Base-by-base conservation (phyloP, 2,797 vertebrate species). In the Huso huso region DNA sequence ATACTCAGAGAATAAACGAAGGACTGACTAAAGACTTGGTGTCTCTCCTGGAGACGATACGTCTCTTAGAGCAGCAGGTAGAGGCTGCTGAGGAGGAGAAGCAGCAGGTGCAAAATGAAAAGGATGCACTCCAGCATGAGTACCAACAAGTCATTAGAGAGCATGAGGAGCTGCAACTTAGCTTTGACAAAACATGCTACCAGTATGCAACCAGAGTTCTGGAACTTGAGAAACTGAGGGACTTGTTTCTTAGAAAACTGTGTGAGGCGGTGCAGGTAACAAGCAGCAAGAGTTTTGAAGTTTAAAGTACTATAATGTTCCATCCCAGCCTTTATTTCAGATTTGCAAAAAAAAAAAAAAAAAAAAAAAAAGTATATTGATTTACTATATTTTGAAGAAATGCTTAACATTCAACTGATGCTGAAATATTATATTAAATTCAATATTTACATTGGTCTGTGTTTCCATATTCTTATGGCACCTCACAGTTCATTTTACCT, bases 1-100 rank as follows among this genome's bases (percentile, higher is more conserved):
- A 12, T 53, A 51, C 18, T 64, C 9, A 69, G 53, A 61, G 74
- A 73, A 51, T 49, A 55, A 62, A 48, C 8, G 48, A 68, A 66
- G 8, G 61, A 52, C 8, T 59, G 7, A 53, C 70, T 61, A 1
- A 68, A 67, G 1, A 50, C 8, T 11, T 57, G 13, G 18, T 15
- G 10, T 7, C 48, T 49, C 49, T 49, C 37, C 11, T 51, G 15
- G 37, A 64, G 37, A 64, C 8, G 7, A 49, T 64, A 12, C 13
- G 49, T 15, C 18, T 37, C 9, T 64, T 64, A 51, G 37, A 49
- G 48, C 37, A 64, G 9, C 11, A 64, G 37, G 10, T n/a, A 49
- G 49, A 49, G 49, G 11, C 13, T 48, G 63, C 63, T 15, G 37
- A 64, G 62, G 37, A 51, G 15, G 10, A 50, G 10, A 64, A n/a